Base-by-base conservation (phyloP, 92 coral and sea anemone genomes). In the Hydrozoanthus gracilis region DNA sequence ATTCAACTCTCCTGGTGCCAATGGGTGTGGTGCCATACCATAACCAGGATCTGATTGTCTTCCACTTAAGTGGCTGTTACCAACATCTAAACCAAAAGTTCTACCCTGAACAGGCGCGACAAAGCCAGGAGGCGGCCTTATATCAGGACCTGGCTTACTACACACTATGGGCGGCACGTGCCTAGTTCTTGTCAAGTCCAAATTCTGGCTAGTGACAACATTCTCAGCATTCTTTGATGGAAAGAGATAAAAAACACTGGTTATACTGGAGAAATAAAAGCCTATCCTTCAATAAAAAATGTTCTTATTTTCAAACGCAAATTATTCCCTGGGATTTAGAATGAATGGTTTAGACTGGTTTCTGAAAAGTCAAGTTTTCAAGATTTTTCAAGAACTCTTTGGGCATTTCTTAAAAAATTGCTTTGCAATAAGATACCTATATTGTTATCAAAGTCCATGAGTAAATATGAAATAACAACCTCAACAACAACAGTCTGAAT, bases 81-180 rank as follows among this genome's bases (percentile, higher is more conserved):
- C 73, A 64, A 58, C 66, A 44, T 66, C 54, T 47, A 48, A 35
- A 48, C 60, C 62, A 46, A 55, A 56, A 13, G 60, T 48, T 80
- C 61, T 66, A n/a, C 48, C 35, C 47, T 70, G 47, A 78, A 4
- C 17, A 7, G 62, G 13, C 2, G 69, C 18, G 3, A 48, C 44
- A 17, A 80, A 80, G 12, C 85, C 85, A 0, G 85, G 85, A 65
- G 75, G 85, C 50, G 85, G 75, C 61, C 47, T 66, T 8, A 80
- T 20, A 46, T 45, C 69, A 51, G 27, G 44, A 51, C 54, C 66
- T 27, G 62, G 18, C 0, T 20, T 56, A 12, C 82, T 3, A 5
- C 12, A 27, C 52, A 44, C 48, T 48, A 16, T 3, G 2, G 15
- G 12, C 18, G 39, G 14, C 8, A 48, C 47, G 10, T 54, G 46